Percentiles rank a stretch among this genome's conserved stretches.
Conservation (phyloP, 2,888 invertebrate species). For the Melitaea athalia region DNA sequence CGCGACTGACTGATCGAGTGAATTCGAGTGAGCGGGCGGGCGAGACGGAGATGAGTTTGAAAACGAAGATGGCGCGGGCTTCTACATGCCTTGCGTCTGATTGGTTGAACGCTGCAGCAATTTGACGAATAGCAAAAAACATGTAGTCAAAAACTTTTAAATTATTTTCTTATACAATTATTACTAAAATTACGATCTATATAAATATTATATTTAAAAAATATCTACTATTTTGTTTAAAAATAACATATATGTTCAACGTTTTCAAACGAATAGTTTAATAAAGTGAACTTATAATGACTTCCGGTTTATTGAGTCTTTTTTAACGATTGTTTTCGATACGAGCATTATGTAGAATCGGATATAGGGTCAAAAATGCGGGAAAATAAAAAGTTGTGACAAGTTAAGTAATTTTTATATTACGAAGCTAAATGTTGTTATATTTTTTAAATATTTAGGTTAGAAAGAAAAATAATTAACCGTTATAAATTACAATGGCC, state of each 20-base stretch:
- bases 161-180: constrained; percentile 13
- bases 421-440: background rate
- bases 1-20: constrained; percentile 86
- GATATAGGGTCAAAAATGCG: constrained; percentile 50
- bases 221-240: background rate
- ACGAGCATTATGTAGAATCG: constrained; percentile 32
- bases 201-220: background rate
- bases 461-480: no score
- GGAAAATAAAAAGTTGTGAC: constrained; percentile 52
- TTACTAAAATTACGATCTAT: constrained; percentile 4
- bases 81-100: constrained; percentile 63
- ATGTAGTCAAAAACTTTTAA: constrained; percentile 43
- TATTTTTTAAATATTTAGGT: background rate
- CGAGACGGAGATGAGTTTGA: constrained; percentile 86
- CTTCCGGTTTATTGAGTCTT: constrained; percentile 24
- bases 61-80: constrained; percentile 91
- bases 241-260: no score
- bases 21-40: constrained; percentile 79
- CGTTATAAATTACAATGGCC: no score
- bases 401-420: background rate
- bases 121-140: constrained; percentile 64
- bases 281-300: constrained; percentile 16
- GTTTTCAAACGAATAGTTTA: background rate
- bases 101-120: constrained; percentile 69
- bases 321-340: constrained; percentile 30